phyloP scores from a whole-genome alignment of 2,113 vertebrate genomes.

The Phoxinus phoxinus region DNA sequence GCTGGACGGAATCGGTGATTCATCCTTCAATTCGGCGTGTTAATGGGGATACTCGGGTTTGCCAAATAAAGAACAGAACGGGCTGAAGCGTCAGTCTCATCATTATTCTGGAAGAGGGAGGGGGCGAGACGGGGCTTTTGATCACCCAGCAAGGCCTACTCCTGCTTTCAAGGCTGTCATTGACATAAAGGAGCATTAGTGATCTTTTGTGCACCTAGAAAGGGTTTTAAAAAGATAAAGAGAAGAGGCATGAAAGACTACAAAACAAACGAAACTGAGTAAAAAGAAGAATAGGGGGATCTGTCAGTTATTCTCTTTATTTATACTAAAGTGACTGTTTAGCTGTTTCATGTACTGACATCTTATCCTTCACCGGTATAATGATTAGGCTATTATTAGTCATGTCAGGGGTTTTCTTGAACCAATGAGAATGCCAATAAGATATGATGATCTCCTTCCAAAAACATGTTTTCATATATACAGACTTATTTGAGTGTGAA shows the following conservation, averaged over 20 bases:
- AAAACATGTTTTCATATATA: neutral
- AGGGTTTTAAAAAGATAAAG: neutral
- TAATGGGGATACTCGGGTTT: conserved; percentile 46
- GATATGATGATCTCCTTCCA: neutral
- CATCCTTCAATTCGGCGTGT: conserved; percentile 14
- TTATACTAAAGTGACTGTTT: conserved; percentile 3
- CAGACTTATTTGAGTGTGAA: neutral
- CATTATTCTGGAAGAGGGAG: conserved; percentile 42
- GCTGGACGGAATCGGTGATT: conserved; percentile 40
- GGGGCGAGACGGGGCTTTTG: conserved; percentile 51
- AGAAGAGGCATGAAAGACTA: conserved; percentile 23
- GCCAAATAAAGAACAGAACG: conserved; percentile 44
- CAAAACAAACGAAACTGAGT: conserved; percentile 37
- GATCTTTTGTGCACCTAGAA: conserved; percentile 46
- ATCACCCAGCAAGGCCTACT: conserved; percentile 47
- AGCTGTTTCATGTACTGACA: neutral
- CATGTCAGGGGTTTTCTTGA: neutral
- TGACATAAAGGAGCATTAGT: conserved; percentile 54
- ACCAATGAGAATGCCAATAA: neutral
- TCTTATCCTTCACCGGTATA: neutral
- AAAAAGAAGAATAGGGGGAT: conserved; percentile 8
- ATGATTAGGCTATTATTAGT: conserved; percentile 13
- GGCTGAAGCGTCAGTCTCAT: conserved; percentile 46
- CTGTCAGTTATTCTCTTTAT: conserved; percentile 6
- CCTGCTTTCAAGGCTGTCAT: conserved; percentile 50